A percentile compares a stretch with the other conserved stretches of the same genome.
Conservation (phyloP, 2,113 vertebrate species). For the Mormyrus lacerda region DNA sequence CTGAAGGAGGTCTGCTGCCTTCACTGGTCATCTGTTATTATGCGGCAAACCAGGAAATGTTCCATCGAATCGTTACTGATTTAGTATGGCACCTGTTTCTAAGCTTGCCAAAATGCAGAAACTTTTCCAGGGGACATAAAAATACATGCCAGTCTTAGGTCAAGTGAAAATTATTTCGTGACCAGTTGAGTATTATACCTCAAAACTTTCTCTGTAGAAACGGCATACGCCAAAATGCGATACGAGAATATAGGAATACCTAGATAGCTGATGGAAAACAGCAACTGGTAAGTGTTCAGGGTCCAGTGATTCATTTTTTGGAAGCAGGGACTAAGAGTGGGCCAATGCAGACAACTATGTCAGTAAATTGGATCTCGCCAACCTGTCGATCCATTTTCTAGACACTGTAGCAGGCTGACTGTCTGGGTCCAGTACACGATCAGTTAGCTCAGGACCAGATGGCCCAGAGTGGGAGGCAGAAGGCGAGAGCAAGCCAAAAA, state of each 20-base stretch:
- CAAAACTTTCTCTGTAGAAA: not conserved
- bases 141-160: not conserved
- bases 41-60: not conserved
- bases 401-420: not conserved
- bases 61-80: not conserved
- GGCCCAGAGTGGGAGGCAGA: not conserved
- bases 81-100: not conserved
- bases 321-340: not conserved
- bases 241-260: not conserved
- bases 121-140: not conserved
- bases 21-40: constrained; percentile 1
- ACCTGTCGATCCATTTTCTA: constrained; percentile 3
- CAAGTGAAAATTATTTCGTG: not conserved
- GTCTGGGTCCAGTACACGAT: not conserved
- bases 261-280: not conserved
- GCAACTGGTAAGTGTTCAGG: not conserved
- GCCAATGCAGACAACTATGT: not conserved
- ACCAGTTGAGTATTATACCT: not conserved
- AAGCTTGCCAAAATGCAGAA: not conserved
- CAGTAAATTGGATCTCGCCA: not conserved
- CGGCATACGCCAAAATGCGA: not conserved
- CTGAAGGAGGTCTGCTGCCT: not conserved
- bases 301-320: not conserved
- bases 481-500: not conserved
- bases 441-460: not conserved